Conservation (phyloP, 2,888 invertebrate genomes). For the Amphimallon solstitiale region DNA sequence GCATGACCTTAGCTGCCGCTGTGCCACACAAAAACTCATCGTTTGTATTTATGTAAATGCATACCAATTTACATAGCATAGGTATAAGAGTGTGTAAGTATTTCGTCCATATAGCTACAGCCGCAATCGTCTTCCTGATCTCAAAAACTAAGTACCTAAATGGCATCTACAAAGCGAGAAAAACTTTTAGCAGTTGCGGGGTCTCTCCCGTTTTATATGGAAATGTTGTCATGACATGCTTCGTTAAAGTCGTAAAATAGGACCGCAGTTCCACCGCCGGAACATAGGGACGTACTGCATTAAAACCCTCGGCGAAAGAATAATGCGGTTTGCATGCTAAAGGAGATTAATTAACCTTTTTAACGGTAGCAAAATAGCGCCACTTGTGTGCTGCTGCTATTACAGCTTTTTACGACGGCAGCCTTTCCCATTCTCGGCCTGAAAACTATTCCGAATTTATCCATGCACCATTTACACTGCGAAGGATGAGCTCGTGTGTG, state of each 20-base stretch:
- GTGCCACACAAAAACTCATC: too few species aligned
- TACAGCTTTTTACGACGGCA: conserved; percentile 33
- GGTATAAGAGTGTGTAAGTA: conserved; percentile 1
- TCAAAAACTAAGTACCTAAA: conserved; percentile 51
- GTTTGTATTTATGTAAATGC: too few species aligned
- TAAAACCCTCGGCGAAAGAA: conserved; percentile 57
- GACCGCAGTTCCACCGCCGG: conserved; percentile 53
- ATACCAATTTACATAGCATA: neutral
- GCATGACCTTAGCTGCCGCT: too few species aligned
- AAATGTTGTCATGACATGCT: conserved; percentile 59
- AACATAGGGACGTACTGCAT: conserved; percentile 59
- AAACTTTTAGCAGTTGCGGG: conserved; percentile 52
- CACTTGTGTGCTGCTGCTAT: conserved; percentile 30
- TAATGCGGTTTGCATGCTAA: conserved; percentile 61
- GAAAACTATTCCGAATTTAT: conserved; percentile 23
- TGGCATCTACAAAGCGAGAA: conserved; percentile 56
- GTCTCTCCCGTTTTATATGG: conserved; percentile 53
- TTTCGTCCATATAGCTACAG: conserved; percentile 47
- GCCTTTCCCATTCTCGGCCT: neutral
- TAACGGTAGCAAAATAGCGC: conserved; percentile 56
- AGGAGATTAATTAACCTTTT: conserved; percentile 61
- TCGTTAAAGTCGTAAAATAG: conserved; percentile 63
- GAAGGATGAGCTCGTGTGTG: too few species aligned
- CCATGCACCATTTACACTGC: neutral
- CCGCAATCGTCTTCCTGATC: conserved; percentile 21